phyloP scores from a whole-genome alignment of 2,797 vertebrate species.

The Acanthurus leucopareius region DNA sequence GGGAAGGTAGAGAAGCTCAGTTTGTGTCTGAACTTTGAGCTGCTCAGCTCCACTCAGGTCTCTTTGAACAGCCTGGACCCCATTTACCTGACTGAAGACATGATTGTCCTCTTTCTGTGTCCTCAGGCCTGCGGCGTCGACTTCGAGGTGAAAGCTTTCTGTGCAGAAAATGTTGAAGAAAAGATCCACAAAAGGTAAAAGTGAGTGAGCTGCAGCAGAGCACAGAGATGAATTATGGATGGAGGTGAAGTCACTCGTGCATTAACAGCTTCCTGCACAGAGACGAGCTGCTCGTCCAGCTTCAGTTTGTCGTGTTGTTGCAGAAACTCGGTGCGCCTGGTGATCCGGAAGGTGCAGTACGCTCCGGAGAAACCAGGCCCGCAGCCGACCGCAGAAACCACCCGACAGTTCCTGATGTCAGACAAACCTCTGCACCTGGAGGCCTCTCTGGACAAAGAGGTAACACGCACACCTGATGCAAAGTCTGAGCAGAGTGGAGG shows the following conservation, averaged over 20 bases:
- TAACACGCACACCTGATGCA: constrained; percentile 57
- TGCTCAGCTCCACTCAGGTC: too few species aligned
- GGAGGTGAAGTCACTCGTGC: constrained; percentile 3
- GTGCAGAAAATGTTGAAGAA: constrained; percentile 93
- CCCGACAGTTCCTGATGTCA: constrained; percentile 96
- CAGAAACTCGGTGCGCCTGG: constrained; percentile 96
- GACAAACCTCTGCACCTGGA: constrained; percentile 96
- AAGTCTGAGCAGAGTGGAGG: too few species aligned
- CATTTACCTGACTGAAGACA: background rate
- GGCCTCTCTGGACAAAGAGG: constrained; percentile 97
- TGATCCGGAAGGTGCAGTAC: constrained; percentile 96
- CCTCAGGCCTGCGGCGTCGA: constrained; percentile 95
- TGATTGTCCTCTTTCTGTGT: constrained; percentile 4
- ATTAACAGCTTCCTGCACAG: constrained; percentile 35
- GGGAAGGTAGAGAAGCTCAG: constrained; percentile 88
- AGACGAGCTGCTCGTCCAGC: background rate
- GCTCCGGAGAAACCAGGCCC: constrained; percentile 94
- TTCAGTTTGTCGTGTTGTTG: background rate
- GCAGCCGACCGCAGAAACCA: constrained; percentile 95
- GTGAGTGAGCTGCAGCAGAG: background rate
- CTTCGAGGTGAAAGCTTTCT: constrained; percentile 98
- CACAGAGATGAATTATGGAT: constrained; percentile 44
- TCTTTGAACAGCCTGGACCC: too few species aligned
- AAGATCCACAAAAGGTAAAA: constrained; percentile 96
- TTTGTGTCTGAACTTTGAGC: background rate